Percentiles rank a stretch among this genome's conserved stretches.
phyloP scores from a whole-genome alignment of 2,888 invertebrate genomes.

The Didymodactylos carnosus region DNA sequence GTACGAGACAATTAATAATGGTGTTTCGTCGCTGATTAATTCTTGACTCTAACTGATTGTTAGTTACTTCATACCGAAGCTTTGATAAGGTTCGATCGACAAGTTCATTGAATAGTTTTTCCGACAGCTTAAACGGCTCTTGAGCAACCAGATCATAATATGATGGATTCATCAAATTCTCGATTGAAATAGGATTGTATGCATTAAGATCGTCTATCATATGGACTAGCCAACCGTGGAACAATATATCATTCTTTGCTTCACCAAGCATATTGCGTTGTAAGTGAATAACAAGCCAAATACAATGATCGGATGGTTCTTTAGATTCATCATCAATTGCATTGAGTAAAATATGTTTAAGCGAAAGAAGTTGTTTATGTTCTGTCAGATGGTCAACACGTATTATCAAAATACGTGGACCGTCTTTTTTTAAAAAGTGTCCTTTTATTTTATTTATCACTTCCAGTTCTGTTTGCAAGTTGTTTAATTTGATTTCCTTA shows the following conservation, averaged over 20 bases:
- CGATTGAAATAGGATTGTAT: background rate
- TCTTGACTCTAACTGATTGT: background rate
- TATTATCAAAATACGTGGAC: background rate
- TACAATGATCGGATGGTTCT: background rate
- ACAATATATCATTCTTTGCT: background rate
- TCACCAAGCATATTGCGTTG: background rate
- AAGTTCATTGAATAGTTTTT: background rate
- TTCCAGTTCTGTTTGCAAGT: background rate
- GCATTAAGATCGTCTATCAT: background rate
- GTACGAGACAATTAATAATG: background rate
- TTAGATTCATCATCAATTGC: too few relatives aligned
- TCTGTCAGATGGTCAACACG: background rate
- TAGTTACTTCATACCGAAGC: background rate
- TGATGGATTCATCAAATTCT: background rate
- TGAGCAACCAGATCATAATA: background rate
- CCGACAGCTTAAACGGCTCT: background rate
- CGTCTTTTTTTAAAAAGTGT: background rate
- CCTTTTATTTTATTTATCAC: background rate
- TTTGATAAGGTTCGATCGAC: background rate
- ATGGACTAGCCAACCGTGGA: background rate
- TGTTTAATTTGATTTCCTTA: background rate
- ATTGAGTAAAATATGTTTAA: background rate
- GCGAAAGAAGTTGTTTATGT: background rate
- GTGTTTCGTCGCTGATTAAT: background rate
- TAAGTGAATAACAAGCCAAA: background rate